A percentile compares a stretch with the other conserved stretches of the same genome.
Evolutionary conservation across 2,113 vertebrate species (phyloP).

Genomic region (Trichechus manatus): DNA sequence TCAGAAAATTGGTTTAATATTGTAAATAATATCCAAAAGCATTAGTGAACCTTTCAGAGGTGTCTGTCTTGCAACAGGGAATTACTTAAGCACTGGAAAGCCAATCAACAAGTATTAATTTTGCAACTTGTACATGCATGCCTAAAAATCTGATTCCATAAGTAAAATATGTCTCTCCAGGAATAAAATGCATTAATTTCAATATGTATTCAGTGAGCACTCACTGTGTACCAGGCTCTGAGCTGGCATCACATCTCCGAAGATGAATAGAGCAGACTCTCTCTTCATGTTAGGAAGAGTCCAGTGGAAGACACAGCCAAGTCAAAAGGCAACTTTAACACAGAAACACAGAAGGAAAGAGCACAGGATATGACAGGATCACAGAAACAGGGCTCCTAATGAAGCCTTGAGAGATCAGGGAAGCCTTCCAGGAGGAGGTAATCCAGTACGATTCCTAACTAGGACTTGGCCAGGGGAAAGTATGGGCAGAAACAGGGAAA

Average conservation of each 20-base stretch:
- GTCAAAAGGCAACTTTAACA: background rate
- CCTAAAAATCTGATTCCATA: slow-evolving; percentile 47
- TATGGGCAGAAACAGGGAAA: background rate
- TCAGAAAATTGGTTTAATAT: slow-evolving; percentile 73
- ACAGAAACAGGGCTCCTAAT: background rate
- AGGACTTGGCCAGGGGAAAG: background rate
- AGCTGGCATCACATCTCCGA: background rate
- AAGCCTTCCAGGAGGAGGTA: background rate
- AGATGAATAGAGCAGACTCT: background rate
- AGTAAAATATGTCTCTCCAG: slow-evolving; percentile 41
- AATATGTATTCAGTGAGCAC: slow-evolving; percentile 21
- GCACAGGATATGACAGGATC: background rate
- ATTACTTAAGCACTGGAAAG: slow-evolving; percentile 73
- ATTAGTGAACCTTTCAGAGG: slow-evolving; percentile 73
- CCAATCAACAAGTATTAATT: slow-evolving; percentile 70
- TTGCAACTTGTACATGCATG: slow-evolving; percentile 52
- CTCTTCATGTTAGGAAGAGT: background rate
- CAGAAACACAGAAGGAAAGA: background rate
- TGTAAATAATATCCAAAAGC: slow-evolving; percentile 70
- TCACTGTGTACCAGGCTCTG: background rate
- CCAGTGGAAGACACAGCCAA: background rate
- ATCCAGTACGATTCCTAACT: background rate
- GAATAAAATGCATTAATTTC: slow-evolving; percentile 53
- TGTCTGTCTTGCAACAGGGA: slow-evolving; percentile 32
- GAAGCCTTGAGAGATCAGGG: background rate